Evolutionary conservation across 2,113 vertebrate species (phyloP).

Genomic region (Leucopternis melanops): DNA sequence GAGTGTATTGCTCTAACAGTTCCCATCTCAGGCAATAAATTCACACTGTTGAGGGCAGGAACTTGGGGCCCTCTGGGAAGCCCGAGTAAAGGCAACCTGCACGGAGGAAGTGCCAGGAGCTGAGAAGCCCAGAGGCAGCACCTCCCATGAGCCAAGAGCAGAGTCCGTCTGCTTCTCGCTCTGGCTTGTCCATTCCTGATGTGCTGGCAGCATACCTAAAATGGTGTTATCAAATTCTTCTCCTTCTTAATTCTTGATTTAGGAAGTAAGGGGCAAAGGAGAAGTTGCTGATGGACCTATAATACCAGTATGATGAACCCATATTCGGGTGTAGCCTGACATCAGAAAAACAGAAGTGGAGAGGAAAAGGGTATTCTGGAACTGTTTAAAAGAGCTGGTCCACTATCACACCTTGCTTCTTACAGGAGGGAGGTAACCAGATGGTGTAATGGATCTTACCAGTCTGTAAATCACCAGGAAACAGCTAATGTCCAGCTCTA

Average conservation of each 20-base stretch:
- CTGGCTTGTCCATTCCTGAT: not conserved
- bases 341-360: not conserved
- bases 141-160: not conserved
- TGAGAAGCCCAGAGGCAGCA: not conserved
- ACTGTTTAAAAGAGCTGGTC: not conserved
- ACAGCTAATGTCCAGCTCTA: not conserved
- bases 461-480: not conserved
- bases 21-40: not conserved
- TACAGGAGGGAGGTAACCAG: not conserved
- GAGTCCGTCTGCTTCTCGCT: fast-evolving
- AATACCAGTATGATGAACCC: not conserved
- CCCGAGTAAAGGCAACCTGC: not conserved
- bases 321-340: not conserved
- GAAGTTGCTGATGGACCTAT: not conserved
- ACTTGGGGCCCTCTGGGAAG: not conserved
- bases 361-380: not conserved
- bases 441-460: not conserved
- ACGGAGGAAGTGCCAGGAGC: not conserved
- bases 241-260: not conserved
- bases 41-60: not conserved
- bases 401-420: not conserved
- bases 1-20: not conserved
- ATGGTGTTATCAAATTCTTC: not conserved
- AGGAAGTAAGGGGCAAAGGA: not conserved
- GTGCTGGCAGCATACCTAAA: not conserved